Evolutionary conservation across 2,888 invertebrate genomes (phyloP).

Genomic region (Agriopis marginaria): DNA sequence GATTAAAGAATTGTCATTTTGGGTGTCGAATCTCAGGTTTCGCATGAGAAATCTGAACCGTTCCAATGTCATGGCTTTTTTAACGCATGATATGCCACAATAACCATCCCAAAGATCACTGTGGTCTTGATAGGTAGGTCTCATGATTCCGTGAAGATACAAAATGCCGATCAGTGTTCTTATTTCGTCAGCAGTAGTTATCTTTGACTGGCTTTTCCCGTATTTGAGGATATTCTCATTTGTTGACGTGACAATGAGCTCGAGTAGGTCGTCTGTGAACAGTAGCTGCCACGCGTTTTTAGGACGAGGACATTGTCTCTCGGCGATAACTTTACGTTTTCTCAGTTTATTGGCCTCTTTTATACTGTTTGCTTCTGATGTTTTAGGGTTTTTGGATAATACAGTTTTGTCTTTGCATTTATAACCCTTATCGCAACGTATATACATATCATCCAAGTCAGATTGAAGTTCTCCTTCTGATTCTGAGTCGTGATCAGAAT

Average conservation of each 20-base stretch:
- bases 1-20: slow-evolving; percentile 60
- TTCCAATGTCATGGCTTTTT: slow-evolving; percentile 69
- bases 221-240: slow-evolving; percentile 70
- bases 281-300: slow-evolving; percentile 75
- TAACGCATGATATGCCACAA: slow-evolving; percentile 67
- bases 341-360: slow-evolving; percentile 57
- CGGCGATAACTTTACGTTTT: slow-evolving; percentile 57
- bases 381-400: slow-evolving; percentile 60
- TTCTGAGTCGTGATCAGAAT: slow-evolving; percentile 78
- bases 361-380: slow-evolving; percentile 13
- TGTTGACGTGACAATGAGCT: slow-evolving; percentile 73
- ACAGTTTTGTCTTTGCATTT: slow-evolving; percentile 65
- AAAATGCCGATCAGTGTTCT: slow-evolving; percentile 76
- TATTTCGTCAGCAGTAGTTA: slow-evolving; percentile 69
- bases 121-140: slow-evolving; percentile 72
- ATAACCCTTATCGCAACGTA: slow-evolving; percentile 69
- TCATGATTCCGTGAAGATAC: slow-evolving; percentile 77
- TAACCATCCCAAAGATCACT: slow-evolving; percentile 75
- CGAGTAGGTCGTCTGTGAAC: slow-evolving; percentile 75
- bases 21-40: slow-evolving; percentile 71
- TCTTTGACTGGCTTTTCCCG: slow-evolving; percentile 47
- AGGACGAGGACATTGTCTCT: slow-evolving; percentile 62
- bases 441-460: slow-evolving; percentile 62
- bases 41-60: slow-evolving; percentile 74
- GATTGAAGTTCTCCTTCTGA: slow-evolving; percentile 70